Percentiles rank a stretch among this genome's conserved stretches.
Evolutionary conservation across 2,113 vertebrate genomes (phyloP).

Genomic region (Orientallactaga bullata): DNA sequence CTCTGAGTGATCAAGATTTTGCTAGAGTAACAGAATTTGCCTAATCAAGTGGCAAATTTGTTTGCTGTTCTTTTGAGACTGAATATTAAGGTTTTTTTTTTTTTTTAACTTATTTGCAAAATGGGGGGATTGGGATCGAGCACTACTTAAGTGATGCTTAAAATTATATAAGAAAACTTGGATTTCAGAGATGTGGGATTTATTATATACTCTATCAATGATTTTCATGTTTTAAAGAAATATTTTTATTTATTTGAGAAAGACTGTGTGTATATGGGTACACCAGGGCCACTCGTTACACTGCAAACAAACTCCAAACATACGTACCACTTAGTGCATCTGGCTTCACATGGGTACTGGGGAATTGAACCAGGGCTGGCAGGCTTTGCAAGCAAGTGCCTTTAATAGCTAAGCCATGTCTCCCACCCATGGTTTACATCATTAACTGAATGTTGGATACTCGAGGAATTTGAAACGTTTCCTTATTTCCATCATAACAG

Average conservation of each 20-base stretch:
- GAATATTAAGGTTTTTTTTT: slow-evolving; percentile 1
- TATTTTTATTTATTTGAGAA: no score
- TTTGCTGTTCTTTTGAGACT: slow-evolving; percentile 51
- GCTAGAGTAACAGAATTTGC: slow-evolving; percentile 11
- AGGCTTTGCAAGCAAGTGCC: no score
- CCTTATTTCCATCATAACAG: neutral
- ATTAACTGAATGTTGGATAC: slow-evolving; percentile 10
- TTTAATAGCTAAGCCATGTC: no score
- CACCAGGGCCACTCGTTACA: no score
- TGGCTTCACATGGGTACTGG: no score
- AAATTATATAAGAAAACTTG: slow-evolving; percentile 11
- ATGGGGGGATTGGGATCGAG: neutral
- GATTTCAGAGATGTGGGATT: slow-evolving; percentile 17
- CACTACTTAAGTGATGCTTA: neutral
- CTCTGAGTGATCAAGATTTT: slow-evolving; percentile 3
- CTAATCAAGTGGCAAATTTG: slow-evolving; percentile 14
- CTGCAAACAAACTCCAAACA: no score
- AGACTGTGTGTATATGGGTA: no score
- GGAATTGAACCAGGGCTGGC: no score
- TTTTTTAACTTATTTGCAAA: slow-evolving; percentile 40
- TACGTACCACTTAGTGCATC: no score
- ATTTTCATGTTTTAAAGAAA: neutral
- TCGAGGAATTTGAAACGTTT: slow-evolving; percentile 16
- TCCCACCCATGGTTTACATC: neutral
- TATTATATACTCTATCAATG: neutral